Conservation (phyloP, 1,140 invertebrate species). For the Drosophila virilis region DNA sequence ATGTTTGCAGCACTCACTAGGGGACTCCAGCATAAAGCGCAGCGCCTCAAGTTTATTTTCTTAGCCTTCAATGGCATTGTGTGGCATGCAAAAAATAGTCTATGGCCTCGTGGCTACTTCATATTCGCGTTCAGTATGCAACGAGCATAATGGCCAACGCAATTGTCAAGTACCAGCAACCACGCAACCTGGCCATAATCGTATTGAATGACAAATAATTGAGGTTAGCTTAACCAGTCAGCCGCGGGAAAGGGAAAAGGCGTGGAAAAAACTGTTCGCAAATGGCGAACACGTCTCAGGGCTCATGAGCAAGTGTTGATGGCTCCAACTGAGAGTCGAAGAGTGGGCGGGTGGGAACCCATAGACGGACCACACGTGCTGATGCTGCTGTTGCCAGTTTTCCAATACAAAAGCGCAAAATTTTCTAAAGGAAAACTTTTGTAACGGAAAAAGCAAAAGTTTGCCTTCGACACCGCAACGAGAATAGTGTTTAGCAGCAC, state of each 20-base stretch:
- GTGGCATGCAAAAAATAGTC: conserved; percentile 20
- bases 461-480: conserved; percentile 78
- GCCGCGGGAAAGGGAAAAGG: conserved; percentile 36
- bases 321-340: conserved; percentile 27
- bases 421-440: conserved; percentile 83
- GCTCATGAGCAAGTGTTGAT: conserved; percentile 75
- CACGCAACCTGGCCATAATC: conserved; percentile 57
- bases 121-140: conserved; percentile 60
- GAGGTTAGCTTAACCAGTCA: conserved; percentile 78
- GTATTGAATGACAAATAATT: conserved; percentile 82
- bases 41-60: conserved; percentile 64
- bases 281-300: conserved; percentile 75
- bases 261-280: conserved; percentile 61
- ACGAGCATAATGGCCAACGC: conserved; percentile 47
- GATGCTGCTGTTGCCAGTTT: conserved; percentile 45
- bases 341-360: conserved; percentile 35
- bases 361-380: conserved; percentile 59
- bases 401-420: conserved; percentile 76
- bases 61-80: conserved; percentile 62
- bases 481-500: conserved; percentile 77
- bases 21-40: conserved; percentile 24
- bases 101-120: conserved; percentile 11
- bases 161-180: conserved; percentile 55
- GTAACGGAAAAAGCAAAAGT: conserved; percentile 81
- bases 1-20: conserved; percentile 59